These are phyloP conservation scores for Diplolepis rosae DNA, from an alignment of 2,888 invertebrate genomes.

Conservation along the genomic window DNA sequence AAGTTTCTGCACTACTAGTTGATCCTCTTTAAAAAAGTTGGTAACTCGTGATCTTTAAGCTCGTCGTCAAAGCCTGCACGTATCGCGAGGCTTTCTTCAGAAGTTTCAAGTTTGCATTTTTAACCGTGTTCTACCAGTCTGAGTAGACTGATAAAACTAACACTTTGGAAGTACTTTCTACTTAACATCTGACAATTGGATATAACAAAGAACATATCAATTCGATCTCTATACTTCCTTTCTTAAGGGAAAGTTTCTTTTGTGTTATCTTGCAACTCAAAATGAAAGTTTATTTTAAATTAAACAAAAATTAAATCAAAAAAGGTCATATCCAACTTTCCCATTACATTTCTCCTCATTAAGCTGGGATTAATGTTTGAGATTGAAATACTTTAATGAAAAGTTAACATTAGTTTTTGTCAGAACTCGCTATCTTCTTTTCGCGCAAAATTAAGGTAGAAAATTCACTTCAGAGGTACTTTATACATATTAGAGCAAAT, in stretches of 20 bases:
- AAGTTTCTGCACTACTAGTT: constrained; percentile 18
- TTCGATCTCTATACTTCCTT: background rate
- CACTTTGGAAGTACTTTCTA: constrained; percentile 20
- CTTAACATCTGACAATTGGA: background rate
- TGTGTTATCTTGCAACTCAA: background rate
- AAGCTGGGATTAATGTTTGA: too few species aligned
- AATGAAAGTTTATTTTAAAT: background rate
- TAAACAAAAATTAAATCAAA: background rate
- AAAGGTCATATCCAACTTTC: too few species aligned
- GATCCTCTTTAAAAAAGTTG: constrained; percentile 32
- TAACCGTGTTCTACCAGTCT: constrained; percentile 1
- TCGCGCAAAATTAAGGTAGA: background rate
- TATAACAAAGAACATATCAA: constrained; percentile 7
- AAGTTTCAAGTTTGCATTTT: constrained; percentile 26
- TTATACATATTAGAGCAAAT: background rate
- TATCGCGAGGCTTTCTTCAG: constrained; percentile 5
- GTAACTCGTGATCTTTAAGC: constrained; percentile 35
- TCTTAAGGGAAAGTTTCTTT: background rate
- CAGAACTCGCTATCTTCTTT: too few species aligned
- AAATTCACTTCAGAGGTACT: background rate
- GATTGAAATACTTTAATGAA: too few species aligned
- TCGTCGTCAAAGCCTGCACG: constrained; percentile 8
- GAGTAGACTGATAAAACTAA: constrained; percentile 11
- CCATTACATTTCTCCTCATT: too few species aligned
- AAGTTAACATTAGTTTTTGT: too few species aligned